phyloP scores from a whole-genome alignment of 2,797 vertebrate species.

The Ptychadena robeensis region DNA sequence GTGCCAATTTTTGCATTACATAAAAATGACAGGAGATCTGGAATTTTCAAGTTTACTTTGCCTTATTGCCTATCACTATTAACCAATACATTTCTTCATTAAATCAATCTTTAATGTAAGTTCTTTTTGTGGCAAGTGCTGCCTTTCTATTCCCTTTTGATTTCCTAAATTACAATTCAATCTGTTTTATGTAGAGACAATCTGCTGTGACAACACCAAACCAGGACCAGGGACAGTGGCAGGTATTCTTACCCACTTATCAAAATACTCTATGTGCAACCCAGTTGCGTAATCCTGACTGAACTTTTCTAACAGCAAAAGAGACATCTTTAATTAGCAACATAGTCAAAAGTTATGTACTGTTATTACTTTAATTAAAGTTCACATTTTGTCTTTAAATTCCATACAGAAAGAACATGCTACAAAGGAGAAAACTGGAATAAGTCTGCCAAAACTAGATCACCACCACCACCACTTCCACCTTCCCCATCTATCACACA shows the following conservation, averaged over 20 bases:
- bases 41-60: too few relatives aligned
- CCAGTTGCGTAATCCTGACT: neutral
- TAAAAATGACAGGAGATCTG: too few relatives aligned
- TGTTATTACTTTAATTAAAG: neutral
- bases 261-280: neutral
- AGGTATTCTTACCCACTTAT: neutral
- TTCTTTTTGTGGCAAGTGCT: too few relatives aligned
- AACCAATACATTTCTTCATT: too few relatives aligned
- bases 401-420: conserved; percentile 19
- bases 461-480: too few relatives aligned
- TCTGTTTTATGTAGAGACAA: neutral
- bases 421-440: conserved; percentile 19
- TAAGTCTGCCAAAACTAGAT: neutral
- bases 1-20: too few relatives aligned
- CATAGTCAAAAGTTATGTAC: neutral
- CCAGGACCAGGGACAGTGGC: too few relatives aligned
- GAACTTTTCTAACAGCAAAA: neutral
- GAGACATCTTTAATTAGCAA: neutral
- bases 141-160: neutral
- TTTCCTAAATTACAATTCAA: too few relatives aligned
- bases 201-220: neutral
- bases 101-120: too few relatives aligned
- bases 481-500: neutral
- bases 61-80: too few relatives aligned
- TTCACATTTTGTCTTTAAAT: neutral